Evolutionary conservation across 2,797 vertebrate genomes (phyloP).

Genomic region (Crocidura indochinensis): DNA sequence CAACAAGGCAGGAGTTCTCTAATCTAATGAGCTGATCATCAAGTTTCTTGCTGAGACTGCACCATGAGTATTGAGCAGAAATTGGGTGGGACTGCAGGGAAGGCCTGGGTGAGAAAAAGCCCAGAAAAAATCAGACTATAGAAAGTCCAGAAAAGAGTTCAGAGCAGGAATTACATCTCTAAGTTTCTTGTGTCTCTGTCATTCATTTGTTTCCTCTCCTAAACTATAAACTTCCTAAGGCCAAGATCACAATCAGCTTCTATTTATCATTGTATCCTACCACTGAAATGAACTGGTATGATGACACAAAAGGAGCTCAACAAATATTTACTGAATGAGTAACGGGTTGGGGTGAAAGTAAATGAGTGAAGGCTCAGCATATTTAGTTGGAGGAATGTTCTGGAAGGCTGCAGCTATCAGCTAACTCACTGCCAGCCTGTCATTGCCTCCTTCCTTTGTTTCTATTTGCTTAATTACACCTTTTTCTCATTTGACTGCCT

Average conservation of each 20-base stretch:
- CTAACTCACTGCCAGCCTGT: neutral
- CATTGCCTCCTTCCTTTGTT: neutral
- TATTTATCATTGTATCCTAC: neutral
- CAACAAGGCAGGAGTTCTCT: neutral
- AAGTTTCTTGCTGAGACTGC: neutral
- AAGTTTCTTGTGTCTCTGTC: rapidly evolving
- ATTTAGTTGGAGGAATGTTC: neutral
- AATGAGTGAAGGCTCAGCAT: neutral
- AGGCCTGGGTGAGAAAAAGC: neutral
- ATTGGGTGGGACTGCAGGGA: neutral
- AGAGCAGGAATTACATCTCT: neutral
- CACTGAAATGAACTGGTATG: neutral
- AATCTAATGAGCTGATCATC: neutral
- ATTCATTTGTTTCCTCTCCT: neutral
- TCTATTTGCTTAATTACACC: slow-evolving; percentile 41
- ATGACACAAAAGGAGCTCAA: neutral
- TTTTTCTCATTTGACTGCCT: slow-evolving; percentile 57
- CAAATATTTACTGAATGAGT: neutral
- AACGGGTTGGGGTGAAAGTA: neutral
- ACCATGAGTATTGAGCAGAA: neutral
- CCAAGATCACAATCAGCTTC: neutral
- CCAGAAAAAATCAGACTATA: neutral
- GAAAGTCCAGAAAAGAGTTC: neutral
- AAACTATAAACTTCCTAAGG: neutral
- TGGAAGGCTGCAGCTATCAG: neutral